A percentile compares a stretch with the other conserved stretches of the same genome.
Evolutionary conservation across 2,113 vertebrate genomes (phyloP).

Genomic region (Melanerpes formicivorus): DNA sequence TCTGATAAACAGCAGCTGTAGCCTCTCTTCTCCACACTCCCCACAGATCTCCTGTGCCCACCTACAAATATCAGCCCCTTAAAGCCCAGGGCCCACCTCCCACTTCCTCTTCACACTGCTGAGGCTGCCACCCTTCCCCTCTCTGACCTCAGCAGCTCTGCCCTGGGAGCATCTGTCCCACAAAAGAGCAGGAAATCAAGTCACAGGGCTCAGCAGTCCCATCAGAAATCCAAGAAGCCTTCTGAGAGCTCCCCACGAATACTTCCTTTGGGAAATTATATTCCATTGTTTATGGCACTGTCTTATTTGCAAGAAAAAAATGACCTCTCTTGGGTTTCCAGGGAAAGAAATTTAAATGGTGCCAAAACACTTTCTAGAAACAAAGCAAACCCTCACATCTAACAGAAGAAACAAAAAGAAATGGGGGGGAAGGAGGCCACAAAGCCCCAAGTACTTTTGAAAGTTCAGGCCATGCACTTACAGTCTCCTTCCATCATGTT

Average conservation of each 20-base stretch:
- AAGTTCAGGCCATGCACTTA: not conserved
- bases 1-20: not conserved
- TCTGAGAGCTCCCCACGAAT: not conserved
- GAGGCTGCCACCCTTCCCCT: not conserved
- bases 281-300: not conserved
- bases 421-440: not conserved
- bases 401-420: not conserved
- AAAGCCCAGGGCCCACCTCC: not conserved
- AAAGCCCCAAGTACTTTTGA: not conserved
- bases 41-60: not conserved
- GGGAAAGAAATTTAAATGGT: not conserved
- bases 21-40: not conserved
- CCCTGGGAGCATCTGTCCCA: not conserved
- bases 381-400: not conserved
- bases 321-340: not conserved
- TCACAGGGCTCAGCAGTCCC: not conserved
- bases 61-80: not conserved
- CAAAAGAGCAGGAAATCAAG: not conserved
- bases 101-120: fast-evolving
- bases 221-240: not conserved
- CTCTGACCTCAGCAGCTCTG: fast-evolving
- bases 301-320: not conserved
- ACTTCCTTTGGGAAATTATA: slow-evolving; percentile 22
- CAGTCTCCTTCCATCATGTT: not conserved
- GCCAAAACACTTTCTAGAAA: slow-evolving; percentile 3